A percentile compares a stretch with the other conserved stretches of the same genome.
phyloP scores from a whole-genome alignment of 2,888 invertebrate genomes.

The Netelia virgata region DNA sequence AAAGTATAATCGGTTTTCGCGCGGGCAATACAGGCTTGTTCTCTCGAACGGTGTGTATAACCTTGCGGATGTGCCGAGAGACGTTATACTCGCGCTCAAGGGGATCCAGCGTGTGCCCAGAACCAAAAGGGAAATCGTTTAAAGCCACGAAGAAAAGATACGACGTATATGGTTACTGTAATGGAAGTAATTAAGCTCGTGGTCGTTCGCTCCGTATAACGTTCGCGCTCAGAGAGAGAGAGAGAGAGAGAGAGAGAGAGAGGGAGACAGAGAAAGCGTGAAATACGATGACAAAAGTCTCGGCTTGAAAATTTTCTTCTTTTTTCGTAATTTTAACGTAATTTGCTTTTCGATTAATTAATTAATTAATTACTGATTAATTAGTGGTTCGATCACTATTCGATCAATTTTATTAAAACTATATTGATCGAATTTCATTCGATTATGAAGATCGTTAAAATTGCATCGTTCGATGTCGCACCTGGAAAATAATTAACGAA shows the following conservation, averaged over 20 bases:
- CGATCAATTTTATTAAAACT: no score
- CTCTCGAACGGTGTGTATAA: neutral
- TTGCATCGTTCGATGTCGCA: no score
- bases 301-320: no score
- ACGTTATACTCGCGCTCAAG: neutral
- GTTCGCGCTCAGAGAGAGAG: neutral
- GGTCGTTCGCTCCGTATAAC: neutral
- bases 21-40: neutral
- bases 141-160: neutral
- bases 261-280: no score
- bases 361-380: no score
- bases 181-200: slow-evolving; percentile 14
- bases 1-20: neutral
- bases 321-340: no score
- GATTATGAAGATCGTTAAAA: no score
- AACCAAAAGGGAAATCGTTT: neutral
- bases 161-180: neutral
- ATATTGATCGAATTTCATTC: no score
- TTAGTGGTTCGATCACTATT: no score
- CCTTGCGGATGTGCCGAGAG: neutral
- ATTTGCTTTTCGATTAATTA: no score
- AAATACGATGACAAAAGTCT: no score
- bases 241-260: neutral
- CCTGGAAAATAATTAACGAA: no score
- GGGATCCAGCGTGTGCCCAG: neutral